These are phyloP conservation scores for Agrenia bidenticulata DNA, from an alignment of 2,888 invertebrate species.

Conservation along the genomic window DNA sequence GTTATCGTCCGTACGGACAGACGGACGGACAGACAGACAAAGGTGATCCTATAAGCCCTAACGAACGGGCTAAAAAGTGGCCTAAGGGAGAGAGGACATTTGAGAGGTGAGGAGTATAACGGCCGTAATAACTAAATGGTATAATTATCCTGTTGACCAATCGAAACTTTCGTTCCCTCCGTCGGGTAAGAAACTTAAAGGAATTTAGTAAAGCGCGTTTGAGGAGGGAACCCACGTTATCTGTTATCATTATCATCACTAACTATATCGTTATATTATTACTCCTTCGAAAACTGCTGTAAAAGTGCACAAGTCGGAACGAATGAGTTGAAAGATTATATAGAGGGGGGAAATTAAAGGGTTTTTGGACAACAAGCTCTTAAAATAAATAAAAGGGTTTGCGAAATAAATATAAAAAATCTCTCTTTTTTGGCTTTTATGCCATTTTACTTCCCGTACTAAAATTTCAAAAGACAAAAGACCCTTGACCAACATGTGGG, in stretches of 20 bases:
- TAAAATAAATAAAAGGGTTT: slow-evolving; percentile 1
- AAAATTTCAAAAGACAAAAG: neutral
- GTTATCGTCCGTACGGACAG: too few relatives aligned
- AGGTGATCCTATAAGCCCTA: too few relatives aligned
- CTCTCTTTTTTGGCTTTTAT: slow-evolving; percentile 2
- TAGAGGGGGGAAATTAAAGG: neutral
- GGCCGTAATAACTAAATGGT: neutral
- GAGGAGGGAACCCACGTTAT: neutral
- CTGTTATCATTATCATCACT: neutral
- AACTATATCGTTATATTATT: slow-evolving; percentile 3
- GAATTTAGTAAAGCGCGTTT: neutral
- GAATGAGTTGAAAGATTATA: slow-evolving; percentile 8
- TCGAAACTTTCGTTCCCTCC: neutral
- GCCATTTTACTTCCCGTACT: slow-evolving; percentile 7
- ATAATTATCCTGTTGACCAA: slow-evolving; percentile 9
- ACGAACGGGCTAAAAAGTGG: too few relatives aligned
- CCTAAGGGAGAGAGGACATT: too few relatives aligned
- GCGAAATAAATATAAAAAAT: neutral
- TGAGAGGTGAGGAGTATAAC: too few relatives aligned
- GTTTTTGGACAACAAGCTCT: slow-evolving; percentile 6
- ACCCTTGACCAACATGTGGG: too few relatives aligned
- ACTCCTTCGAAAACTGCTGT: neutral
- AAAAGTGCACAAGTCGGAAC: slow-evolving; percentile 4
- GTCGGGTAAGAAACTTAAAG: slow-evolving; percentile 3
- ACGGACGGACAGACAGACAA: too few relatives aligned